A percentile compares a stretch with the other conserved stretches of the same genome.
These are phyloP conservation scores for Dicrostonyx torquatus DNA, from an alignment of 2,797 vertebrate genomes.

Conservation along the genomic window DNA sequence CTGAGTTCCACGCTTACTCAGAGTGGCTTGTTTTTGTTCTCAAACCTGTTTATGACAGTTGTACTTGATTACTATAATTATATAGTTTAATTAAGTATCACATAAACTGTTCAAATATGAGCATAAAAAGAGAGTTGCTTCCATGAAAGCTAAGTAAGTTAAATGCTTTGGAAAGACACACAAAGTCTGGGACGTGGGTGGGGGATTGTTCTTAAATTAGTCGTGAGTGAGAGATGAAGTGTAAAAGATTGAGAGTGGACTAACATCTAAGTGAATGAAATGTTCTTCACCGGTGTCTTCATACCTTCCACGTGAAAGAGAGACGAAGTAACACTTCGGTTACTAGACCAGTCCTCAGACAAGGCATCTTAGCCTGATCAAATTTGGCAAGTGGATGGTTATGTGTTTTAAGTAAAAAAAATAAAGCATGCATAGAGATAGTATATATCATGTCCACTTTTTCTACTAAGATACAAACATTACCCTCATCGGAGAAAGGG, in stretches of 20 bases:
- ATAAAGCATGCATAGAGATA: neutral
- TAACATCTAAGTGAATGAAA: slow-evolving; percentile 64
- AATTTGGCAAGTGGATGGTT: slow-evolving; percentile 37
- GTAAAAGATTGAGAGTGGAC: slow-evolving; percentile 19
- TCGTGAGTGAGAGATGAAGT: slow-evolving; percentile 29
- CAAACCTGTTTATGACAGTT: slow-evolving; percentile 64
- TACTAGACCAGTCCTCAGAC: neutral
- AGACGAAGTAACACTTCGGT: too few relatives aligned
- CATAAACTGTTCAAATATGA: slow-evolving; percentile 63
- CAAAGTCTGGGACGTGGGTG: neutral
- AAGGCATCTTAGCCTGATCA: neutral
- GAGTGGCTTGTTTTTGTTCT: slow-evolving; percentile 58
- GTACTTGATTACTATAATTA: slow-evolving; percentile 73
- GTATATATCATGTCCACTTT: slow-evolving; percentile 2
- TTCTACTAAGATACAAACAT: neutral
- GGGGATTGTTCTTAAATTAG: slow-evolving; percentile 45
- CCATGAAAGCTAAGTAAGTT: slow-evolving; percentile 70
- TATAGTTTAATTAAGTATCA: slow-evolving; percentile 73
- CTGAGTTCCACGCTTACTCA: neutral
- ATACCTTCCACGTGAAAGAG: too few relatives aligned
- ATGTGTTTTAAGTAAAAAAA: slow-evolving; percentile 39
- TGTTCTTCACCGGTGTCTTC: slow-evolving; percentile 30
- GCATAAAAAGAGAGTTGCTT: slow-evolving; percentile 67
- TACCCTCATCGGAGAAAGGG: neutral
- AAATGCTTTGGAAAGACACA: slow-evolving; percentile 59